Percentiles rank a stretch among this genome's conserved stretches.
Evolutionary conservation across 2,888 invertebrate genomes (phyloP).

Genomic region (Nephrotoma guestfalica): DNA sequence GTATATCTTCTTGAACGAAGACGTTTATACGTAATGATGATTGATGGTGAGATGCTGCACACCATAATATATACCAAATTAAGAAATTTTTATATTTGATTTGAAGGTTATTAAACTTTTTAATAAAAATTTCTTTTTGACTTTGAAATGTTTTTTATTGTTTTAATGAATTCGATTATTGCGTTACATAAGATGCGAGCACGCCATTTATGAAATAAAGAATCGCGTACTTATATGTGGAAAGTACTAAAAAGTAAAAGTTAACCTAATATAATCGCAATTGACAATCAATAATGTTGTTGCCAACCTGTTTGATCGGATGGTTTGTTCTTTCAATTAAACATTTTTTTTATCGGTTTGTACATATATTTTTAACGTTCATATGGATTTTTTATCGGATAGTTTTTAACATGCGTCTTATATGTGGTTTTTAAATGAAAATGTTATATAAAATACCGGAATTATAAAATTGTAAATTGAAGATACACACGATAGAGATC

Average conservation of each 20-base stretch:
- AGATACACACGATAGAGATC: not conserved
- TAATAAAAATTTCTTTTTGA: not conserved
- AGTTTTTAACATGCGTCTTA: not conserved
- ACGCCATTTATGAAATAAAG: not conserved
- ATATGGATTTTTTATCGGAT: not conserved
- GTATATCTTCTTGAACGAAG: not conserved
- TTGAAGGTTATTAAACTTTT: not conserved
- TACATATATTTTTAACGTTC: not conserved
- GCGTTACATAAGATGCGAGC: not conserved
- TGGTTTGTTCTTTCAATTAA: not conserved
- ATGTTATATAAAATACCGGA: not conserved
- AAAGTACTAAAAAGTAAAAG: not conserved
- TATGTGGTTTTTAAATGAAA: not conserved
- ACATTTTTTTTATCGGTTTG: not conserved
- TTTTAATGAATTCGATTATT: not conserved
- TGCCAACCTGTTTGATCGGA: not conserved
- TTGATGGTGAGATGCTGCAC: not conserved
- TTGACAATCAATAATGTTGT: not conserved
- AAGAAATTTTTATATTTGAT: not conserved
- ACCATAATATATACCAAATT: not conserved
- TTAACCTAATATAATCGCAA: not conserved
- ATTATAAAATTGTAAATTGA: not conserved
- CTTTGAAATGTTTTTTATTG: not conserved
- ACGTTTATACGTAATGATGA: not conserved
- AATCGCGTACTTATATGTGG: not conserved